Evolutionary conservation across 1,140 invertebrate species (phyloP), one percentile per base, ranked within the genome.

Genomic region (Brachionus koreanus): DNA sequence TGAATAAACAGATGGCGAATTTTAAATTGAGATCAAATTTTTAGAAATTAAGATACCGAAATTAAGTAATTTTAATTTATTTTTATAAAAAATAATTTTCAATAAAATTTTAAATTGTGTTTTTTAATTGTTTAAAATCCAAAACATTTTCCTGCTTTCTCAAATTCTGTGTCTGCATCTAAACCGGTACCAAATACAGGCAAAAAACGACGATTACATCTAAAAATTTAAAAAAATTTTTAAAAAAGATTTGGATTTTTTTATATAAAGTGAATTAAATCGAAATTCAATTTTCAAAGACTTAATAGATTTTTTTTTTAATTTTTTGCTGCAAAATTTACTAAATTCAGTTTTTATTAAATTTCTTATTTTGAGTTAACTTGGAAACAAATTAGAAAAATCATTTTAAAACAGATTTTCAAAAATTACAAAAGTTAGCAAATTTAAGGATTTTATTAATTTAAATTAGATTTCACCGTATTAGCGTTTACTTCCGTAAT

Each of bases 161-260:
- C 52, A 29, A 65, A 63, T 63, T 63, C 33, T 42, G 77, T 81
- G n/a, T 81, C 33, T 19, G 29, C 23, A 81, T 81, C 52, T 12
- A 63, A 13, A 42, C 77, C 77, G 25, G 52, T 46, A 29, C 35
- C 77, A 67, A 81, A 81, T 25, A 81, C 77, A 0, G 49, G 77
- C 12, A 81, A 67, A 67, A 81, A 81, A 29, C 33, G n/a, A 29
- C 25, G 29, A 42, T 46, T 46, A 81, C 77, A 81, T 63, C 72
- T 75, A 16, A 13, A 75, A 52, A 75, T 33, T 61, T 23, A 61
- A 61, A 61, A n/a, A 23, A 57, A 57, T 1, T 4, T 19, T 2
- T 57, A 23, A 57, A 57, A 57, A 2, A 43, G 39, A 67, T 29
- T n/a, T n/a, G n/a, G n/a, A n/a, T n/a, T n/a, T n/a, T n/a, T n/a